Percentiles rank a stretch among this genome's conserved stretches.
phyloP scores from a whole-genome alignment of 2,888 invertebrate species.

The Drosophila anomalipes region DNA sequence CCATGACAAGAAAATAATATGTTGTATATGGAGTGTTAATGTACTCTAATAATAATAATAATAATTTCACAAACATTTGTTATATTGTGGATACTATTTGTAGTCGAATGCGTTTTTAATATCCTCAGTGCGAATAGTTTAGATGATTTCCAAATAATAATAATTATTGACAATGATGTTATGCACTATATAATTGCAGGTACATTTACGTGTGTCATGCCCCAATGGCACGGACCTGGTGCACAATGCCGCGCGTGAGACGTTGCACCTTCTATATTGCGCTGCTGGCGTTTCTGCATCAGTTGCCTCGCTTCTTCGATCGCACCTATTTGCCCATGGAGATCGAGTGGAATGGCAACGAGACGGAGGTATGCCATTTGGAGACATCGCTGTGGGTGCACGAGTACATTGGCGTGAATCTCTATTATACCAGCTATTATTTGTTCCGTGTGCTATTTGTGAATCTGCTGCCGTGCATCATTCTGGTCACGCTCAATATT shows the following conservation, averaged over 20 bases:
- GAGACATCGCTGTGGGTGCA: slow-evolving; percentile 90
- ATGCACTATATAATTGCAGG: slow-evolving; percentile 59
- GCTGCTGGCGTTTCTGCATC: slow-evolving; percentile 92
- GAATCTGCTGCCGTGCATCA: slow-evolving; percentile 95
- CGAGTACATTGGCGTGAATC: slow-evolving; percentile 88
- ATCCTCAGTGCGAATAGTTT: not conserved
- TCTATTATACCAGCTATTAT: slow-evolving; percentile 93
- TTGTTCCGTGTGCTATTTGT: slow-evolving; percentile 95
- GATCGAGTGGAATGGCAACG: slow-evolving; percentile 89
- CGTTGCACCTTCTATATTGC: slow-evolving; percentile 93
- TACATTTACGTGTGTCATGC: slow-evolving; percentile 98
- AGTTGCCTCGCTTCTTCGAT: slow-evolving; percentile 93
- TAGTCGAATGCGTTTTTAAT: not conserved
- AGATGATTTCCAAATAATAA: not conserved
- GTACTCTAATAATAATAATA: no score
- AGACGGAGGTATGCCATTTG: slow-evolving; percentile 89
- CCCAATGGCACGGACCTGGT: slow-evolving; percentile 93
- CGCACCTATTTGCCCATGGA: slow-evolving; percentile 87
- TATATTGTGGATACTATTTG: not conserved
- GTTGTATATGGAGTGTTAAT: no score
- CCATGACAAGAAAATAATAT: no score
- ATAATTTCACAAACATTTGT: not conserved
- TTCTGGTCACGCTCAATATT: slow-evolving; percentile 94
- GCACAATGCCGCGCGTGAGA: slow-evolving; percentile 90
- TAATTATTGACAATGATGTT: not conserved